Percentiles rank a stretch among this genome's conserved stretches.
Evolutionary conservation across 2,113 vertebrate genomes (phyloP).

Genomic region (Mirounga angustirostris): DNA sequence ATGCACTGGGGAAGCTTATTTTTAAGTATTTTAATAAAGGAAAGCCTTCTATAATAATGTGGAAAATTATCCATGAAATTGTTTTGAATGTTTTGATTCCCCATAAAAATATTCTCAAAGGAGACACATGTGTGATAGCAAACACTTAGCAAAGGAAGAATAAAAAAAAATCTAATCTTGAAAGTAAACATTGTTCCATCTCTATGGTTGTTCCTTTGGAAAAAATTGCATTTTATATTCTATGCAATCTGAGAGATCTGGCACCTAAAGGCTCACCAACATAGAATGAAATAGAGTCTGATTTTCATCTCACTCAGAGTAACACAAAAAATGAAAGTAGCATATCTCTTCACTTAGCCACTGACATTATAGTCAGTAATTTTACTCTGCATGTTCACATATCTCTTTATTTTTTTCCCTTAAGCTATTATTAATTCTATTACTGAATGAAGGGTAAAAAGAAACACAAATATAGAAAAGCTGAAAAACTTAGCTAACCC

Average conservation of each 20-base stretch:
- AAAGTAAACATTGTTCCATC: slow-evolving; percentile 27
- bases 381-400: neutral
- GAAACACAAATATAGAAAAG: neutral
- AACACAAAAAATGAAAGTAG: slow-evolving; percentile 1
- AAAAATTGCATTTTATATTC: slow-evolving; percentile 7
- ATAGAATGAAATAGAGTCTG: neutral
- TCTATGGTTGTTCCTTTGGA: neutral
- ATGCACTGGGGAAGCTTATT: neutral
- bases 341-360: neutral
- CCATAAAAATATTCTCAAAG: slow-evolving; percentile 2
- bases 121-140: neutral
- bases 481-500: neutral
- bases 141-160: slow-evolving; percentile 38
- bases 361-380: slow-evolving; percentile 44
- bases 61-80: slow-evolving; percentile 46
- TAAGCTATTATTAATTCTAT: slow-evolving; percentile 52
- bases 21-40: slow-evolving; percentile 41
- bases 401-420: neutral
- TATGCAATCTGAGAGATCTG: neutral
- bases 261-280: neutral
- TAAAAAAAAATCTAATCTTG: slow-evolving; percentile 47
- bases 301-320: neutral
- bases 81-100: slow-evolving; percentile 40
- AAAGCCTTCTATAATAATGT: slow-evolving; percentile 14
- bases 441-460: slow-evolving; percentile 30